Percentiles rank a stretch among this genome's conserved stretches.
These are phyloP conservation scores for Eupristina koningsbergeri DNA, from an alignment of 1,140 invertebrate genomes.

Conservation along the genomic window DNA sequence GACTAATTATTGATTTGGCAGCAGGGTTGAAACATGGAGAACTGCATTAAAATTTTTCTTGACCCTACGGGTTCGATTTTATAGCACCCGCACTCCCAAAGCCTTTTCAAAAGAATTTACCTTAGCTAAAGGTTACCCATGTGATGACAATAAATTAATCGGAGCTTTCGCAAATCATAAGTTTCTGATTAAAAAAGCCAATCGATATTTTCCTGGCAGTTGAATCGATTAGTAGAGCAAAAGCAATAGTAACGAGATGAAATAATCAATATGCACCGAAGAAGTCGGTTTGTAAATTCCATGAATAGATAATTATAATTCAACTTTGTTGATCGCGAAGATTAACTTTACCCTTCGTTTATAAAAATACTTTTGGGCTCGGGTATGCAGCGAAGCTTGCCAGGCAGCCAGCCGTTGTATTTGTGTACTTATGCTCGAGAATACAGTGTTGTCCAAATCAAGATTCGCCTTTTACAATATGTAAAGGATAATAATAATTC, in stretches of 20 bases:
- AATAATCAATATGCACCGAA: not conserved
- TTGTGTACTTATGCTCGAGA: not conserved
- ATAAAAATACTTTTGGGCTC: not conserved
- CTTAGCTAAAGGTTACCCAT: not conserved
- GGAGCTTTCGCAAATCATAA: not conserved
- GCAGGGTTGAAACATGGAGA: too few relatives aligned
- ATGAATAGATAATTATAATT: not conserved
- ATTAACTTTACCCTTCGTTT: constrained; percentile 5
- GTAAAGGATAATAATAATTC: constrained; percentile 9
- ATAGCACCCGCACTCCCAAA: not conserved
- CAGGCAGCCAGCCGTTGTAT: not conserved
- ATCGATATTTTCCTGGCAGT: not conserved
- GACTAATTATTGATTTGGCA: too few relatives aligned
- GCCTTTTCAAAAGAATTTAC: not conserved
- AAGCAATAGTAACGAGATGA: not conserved
- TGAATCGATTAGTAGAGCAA: not conserved
- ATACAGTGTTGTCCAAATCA: not conserved
- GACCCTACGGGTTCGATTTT: not conserved
- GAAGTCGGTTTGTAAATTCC: not conserved
- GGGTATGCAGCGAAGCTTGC: not conserved
- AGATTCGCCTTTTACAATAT: not conserved
- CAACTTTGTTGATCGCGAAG: not conserved
- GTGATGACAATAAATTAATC: not conserved
- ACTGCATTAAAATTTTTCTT: too few relatives aligned
- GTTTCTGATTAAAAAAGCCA: not conserved